These are phyloP conservation scores for Zoroaster sp. DNA, from an alignment of 53 echinoderm and acorn worm genomes.

Conservation along the genomic window DNA sequence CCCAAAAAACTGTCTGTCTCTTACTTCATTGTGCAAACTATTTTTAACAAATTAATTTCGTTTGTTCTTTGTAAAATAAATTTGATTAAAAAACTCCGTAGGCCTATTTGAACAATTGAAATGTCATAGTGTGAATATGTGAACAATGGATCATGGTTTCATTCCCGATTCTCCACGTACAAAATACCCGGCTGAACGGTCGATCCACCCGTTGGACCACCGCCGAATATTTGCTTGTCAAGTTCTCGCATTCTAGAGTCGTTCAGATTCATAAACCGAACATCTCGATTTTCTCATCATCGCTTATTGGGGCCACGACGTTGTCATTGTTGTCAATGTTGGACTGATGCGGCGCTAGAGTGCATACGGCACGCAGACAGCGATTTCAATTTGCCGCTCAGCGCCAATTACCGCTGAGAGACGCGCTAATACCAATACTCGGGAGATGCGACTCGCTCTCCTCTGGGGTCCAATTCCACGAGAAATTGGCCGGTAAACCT, in stretches of 20 bases:
- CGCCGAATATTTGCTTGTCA: conserved; percentile 28
- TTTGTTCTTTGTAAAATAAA: too few species aligned
- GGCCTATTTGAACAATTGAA: too few species aligned
- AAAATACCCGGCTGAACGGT: background rate
- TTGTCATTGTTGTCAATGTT: background rate
- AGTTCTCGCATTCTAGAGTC: background rate
- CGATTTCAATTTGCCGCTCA: conserved; percentile 45
- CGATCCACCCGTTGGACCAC: background rate
- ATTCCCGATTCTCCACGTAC: too few species aligned
- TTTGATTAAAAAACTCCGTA: too few species aligned
- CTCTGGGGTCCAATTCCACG: conserved; percentile 49
- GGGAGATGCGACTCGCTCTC: conserved; percentile 28
- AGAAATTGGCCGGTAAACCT: conserved; percentile 57
- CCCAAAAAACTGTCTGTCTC: too few species aligned
- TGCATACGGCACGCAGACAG: background rate
- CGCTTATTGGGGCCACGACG: background rate
- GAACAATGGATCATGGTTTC: too few species aligned
- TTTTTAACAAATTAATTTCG: too few species aligned
- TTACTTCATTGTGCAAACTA: too few species aligned
- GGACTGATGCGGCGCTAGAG: background rate
- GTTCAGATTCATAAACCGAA: conserved; percentile 7
- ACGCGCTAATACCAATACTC: conserved; percentile 57
- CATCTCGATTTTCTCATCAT: conserved; percentile 8
- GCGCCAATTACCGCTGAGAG: background rate
- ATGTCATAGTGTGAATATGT: too few species aligned